phyloP scores from a whole-genome alignment of 2,113 vertebrate genomes.

The Microcebus griseorufus region DNA sequence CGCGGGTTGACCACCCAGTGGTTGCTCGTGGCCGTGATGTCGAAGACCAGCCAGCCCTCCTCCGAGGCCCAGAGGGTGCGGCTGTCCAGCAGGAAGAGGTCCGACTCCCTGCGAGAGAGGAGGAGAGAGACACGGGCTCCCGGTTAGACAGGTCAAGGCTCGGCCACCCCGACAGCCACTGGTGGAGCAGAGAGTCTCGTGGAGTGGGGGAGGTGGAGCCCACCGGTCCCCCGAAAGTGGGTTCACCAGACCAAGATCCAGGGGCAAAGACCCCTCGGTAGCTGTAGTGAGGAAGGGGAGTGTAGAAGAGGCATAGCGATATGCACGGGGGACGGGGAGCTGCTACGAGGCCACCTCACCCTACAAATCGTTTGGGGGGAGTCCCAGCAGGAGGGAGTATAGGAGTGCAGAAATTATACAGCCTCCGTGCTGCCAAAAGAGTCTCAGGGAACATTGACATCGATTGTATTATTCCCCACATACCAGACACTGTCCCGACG shows the following conservation, averaged over 20 bases:
- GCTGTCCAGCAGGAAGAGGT: conserved; percentile 95
- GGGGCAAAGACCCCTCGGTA: rapidly evolving
- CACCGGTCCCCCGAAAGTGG: rapidly evolving
- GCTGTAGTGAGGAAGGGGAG: not conserved
- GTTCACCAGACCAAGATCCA: not conserved
- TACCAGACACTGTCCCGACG: not conserved
- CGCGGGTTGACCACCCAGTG: conserved; percentile 97
- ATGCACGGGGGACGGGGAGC: not conserved
- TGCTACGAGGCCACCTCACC: not conserved
- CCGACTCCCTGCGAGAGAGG: conserved; percentile 89
- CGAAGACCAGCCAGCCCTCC: conserved; percentile 98
- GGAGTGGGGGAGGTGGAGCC: not conserved
- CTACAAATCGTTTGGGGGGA: not conserved
- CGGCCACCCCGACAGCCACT: no score
- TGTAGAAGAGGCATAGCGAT: rapidly evolving
- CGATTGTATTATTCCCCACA: rapidly evolving
- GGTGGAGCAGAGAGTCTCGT: not conserved
- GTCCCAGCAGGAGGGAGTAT: rapidly evolving
- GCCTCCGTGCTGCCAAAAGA: not conserved
- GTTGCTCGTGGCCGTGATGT: conserved; percentile 96
- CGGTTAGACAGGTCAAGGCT: not conserved
- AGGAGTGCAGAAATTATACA: not conserved
- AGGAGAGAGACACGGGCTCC: not conserved
- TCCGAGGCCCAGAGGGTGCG: conserved; percentile 96
- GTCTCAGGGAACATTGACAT: not conserved